Evolutionary conservation across 1,140 invertebrate genomes (phyloP).

Genomic region (Nilaparvata lugens): DNA sequence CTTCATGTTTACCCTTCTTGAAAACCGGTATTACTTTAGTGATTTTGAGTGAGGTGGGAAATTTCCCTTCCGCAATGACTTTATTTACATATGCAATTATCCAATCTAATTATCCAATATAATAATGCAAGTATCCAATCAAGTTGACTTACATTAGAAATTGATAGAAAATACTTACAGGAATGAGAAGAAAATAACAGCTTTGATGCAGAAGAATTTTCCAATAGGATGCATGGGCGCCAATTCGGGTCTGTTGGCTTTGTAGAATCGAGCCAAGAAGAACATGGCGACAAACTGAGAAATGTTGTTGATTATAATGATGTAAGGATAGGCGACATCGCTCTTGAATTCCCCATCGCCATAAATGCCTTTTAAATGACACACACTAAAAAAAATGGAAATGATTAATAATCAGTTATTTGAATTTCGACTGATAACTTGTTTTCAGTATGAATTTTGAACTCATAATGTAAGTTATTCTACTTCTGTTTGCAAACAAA

Average conservation of each 20-base stretch:
- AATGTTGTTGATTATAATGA: conserved; percentile 85
- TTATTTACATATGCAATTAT: too few species aligned
- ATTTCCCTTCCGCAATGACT: too few species aligned
- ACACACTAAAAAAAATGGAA: conserved; percentile 53
- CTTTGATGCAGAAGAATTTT: conserved; percentile 97
- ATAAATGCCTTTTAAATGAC: conserved; percentile 76
- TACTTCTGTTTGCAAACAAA: too few species aligned
- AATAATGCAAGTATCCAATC: too few species aligned
- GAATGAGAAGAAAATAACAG: conserved; percentile 96
- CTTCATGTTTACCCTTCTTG: too few species aligned
- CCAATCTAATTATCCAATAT: too few species aligned
- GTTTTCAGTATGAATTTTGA: too few species aligned
- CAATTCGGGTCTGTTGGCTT: conserved; percentile 75
- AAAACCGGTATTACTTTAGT: too few species aligned
- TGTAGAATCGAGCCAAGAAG: conserved; percentile 88
- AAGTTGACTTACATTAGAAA: too few species aligned
- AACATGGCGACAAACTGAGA: conserved; percentile 97
- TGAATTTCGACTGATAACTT: too few species aligned
- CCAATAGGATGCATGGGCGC: conserved; percentile 86
- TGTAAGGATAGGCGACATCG: conserved; percentile 80
- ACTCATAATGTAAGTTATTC: too few species aligned
- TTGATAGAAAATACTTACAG: conserved; percentile 92
- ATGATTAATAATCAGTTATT: not conserved
- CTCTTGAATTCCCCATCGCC: conserved; percentile 81
- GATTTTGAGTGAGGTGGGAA: too few species aligned